These are phyloP conservation scores for Caranx melampygus DNA, from an alignment of 2,113 vertebrate species.

Conservation along the genomic window DNA sequence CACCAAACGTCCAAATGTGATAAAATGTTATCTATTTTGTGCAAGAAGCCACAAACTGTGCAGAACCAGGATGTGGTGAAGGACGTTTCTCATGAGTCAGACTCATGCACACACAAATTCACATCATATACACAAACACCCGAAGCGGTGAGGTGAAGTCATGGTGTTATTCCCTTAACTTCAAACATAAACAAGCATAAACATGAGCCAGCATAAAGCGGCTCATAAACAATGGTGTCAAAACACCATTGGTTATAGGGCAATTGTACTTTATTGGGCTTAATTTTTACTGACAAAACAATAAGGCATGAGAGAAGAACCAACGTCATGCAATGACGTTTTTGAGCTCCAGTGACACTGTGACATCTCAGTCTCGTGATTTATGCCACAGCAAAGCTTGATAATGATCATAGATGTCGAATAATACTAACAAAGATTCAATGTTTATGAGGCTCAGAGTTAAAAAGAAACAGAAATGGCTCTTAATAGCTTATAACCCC, in stretches of 20 bases:
- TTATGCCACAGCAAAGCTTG: constrained; percentile 10
- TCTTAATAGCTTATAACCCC: constrained; percentile 6
- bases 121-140: not conserved
- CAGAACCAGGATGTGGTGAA: constrained; percentile 17
- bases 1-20: constrained; percentile 29
- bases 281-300: constrained; percentile 14
- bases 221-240: not conserved
- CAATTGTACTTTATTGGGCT: constrained; percentile 20
- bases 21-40: constrained; percentile 6
- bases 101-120: constrained; percentile 16
- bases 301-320: not conserved
- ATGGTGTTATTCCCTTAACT: not conserved
- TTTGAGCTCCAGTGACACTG: constrained; percentile 18
- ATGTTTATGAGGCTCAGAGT: constrained; percentile 36
- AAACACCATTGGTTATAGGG: constrained; percentile 28
- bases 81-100: constrained; percentile 2
- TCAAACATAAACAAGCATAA: not conserved
- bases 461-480: constrained; percentile 24
- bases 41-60: constrained; percentile 35
- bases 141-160: constrained; percentile 15
- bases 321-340: constrained; percentile 9
- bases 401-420: constrained; percentile 25
- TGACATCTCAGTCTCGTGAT: constrained; percentile 16
- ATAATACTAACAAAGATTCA: constrained; percentile 17
- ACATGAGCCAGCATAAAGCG: too few species aligned